Conservation (phyloP, 2,797 vertebrate species). For the Mormyrus proboscirostris region DNA sequence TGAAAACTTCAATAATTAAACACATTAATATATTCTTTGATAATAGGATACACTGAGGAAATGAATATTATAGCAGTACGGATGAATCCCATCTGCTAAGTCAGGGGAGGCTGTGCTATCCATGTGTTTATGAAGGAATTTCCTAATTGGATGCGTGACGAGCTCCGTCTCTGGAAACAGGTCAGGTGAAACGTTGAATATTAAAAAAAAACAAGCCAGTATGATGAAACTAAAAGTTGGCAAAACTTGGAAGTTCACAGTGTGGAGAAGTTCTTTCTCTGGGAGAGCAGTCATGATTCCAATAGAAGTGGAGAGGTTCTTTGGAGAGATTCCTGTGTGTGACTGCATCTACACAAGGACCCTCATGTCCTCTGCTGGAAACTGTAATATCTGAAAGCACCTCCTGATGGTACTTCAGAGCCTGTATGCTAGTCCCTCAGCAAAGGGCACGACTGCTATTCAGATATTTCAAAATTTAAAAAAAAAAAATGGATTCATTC, state of each 20-base stretch:
- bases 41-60: background rate
- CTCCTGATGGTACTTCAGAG: background rate
- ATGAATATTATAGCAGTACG: background rate
- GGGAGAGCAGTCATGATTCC: background rate
- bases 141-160: background rate
- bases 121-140: background rate
- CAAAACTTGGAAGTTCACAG: background rate
- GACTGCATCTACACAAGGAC: background rate
- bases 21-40: conserved; percentile 7
- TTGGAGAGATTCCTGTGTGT: background rate
- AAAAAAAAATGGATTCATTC: background rate
- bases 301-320: background rate
- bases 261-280: background rate
- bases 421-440: background rate
- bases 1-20: conserved; percentile 1
- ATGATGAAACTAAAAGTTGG: background rate
- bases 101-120: background rate
- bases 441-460: background rate
- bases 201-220: background rate
- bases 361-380: background rate
- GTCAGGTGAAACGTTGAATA: conserved; percentile 3
- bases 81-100: background rate
- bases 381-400: background rate
- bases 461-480: background rate
- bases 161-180: background rate